Conservation (phyloP, 2,113 vertebrate species). For the Anser brachyrhynchus region DNA sequence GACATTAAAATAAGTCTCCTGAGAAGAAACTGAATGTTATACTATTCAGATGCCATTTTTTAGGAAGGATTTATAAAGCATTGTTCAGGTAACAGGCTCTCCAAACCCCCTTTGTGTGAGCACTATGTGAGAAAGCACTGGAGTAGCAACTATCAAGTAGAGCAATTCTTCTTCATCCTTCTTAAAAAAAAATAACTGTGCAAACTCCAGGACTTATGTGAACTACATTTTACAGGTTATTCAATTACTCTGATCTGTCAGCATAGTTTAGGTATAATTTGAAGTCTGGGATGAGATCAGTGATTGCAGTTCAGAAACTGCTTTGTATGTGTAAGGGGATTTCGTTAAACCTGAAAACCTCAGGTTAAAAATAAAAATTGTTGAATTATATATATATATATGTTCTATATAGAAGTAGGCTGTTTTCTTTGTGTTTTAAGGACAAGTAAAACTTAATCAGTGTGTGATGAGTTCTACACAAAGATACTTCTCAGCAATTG, state of each 20-base stretch:
- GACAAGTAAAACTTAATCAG: neutral
- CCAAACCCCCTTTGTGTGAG: neutral
- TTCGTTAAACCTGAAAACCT: neutral
- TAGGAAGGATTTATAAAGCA: neutral
- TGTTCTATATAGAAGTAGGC: neutral
- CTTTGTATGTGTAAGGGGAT: neutral
- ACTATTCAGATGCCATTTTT: neutral
- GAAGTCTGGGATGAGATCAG: neutral
- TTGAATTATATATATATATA: neutral
- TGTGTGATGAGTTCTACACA: neutral
- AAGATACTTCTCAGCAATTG: neutral
- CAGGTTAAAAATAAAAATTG: neutral
- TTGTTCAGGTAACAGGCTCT: neutral
- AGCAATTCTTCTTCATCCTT: neutral
- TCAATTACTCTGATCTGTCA: slow-evolving; percentile 11
- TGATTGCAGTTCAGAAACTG: neutral
- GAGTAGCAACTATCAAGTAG: neutral
- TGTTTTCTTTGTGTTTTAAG: neutral
- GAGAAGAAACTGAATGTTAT: neutral
- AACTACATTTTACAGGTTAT: neutral
- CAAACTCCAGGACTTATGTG: neutral
- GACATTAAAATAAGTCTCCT: neutral
- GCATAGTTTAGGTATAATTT: neutral
- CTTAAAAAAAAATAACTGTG: neutral
- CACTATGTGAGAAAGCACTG: neutral